A percentile compares a stretch with the other conserved stretches of the same genome.
These are phyloP conservation scores for Tachina lurida DNA, from an alignment of 2,888 invertebrate genomes.

Conservation along the genomic window DNA sequence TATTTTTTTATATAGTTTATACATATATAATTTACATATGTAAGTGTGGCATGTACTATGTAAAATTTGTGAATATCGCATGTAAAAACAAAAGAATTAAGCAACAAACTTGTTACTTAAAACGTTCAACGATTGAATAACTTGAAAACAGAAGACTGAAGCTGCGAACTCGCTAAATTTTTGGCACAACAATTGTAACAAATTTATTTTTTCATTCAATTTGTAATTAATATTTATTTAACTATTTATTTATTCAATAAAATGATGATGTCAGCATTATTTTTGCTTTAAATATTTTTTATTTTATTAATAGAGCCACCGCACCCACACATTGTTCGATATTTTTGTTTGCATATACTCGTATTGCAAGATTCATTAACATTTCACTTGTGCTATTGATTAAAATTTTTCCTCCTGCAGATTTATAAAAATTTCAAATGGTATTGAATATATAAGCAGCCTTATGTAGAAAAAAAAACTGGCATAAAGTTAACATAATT, in stretches of 20 bases:
- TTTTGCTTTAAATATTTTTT: conserved; percentile 11
- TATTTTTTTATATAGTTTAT: not conserved
- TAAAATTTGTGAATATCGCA: not conserved
- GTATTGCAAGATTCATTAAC: conserved; percentile 12
- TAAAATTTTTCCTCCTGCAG: not conserved
- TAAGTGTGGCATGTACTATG: too few relatives aligned
- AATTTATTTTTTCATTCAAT: conserved; percentile 37
- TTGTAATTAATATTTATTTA: conserved; percentile 35
- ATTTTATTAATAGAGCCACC: not conserved
- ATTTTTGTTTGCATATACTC: conserved; percentile 34
- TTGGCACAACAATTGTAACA: conserved; percentile 45
- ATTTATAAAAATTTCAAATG: not conserved
- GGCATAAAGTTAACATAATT: too few relatives aligned
- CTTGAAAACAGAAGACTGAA: conserved; percentile 51
- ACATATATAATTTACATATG: not conserved
- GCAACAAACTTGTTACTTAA: not conserved
- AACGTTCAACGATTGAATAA: too few relatives aligned
- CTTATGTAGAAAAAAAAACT: too few relatives aligned
- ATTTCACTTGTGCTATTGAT: conserved; percentile 4
- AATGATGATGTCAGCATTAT: not conserved
- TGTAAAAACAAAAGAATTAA: conserved; percentile 7
- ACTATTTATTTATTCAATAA: conserved; percentile 22
- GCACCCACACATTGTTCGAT: conserved; percentile 56
- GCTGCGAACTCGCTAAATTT: conserved; percentile 58
- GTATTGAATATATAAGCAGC: not conserved